These are phyloP conservation scores for Myotis lucifugus DNA, from an alignment of 2,113 vertebrate species.

Conservation along the genomic window DNA sequence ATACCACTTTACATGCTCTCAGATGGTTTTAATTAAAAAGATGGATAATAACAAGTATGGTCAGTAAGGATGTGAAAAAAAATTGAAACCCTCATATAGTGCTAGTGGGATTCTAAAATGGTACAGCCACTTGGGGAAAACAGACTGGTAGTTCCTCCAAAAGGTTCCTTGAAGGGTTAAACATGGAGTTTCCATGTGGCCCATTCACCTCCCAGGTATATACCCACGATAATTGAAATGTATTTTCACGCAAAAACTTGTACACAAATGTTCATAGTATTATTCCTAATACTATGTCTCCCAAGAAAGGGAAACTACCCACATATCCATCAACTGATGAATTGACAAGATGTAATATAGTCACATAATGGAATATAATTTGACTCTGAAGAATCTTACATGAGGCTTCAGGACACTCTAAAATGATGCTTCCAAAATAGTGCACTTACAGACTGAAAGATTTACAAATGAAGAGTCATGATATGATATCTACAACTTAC, in stretches of 20 bases:
- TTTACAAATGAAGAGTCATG: not conserved
- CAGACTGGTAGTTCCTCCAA: not conserved
- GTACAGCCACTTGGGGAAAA: not conserved
- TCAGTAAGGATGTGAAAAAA: not conserved
- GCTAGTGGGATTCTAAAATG: not conserved
- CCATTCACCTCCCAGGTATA: not conserved
- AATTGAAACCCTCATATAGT: not conserved
- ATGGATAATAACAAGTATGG: not conserved
- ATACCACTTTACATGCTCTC: not conserved
- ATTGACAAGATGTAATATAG: not conserved
- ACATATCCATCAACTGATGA: not conserved
- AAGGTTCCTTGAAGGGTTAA: not conserved
- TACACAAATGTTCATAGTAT: not conserved
- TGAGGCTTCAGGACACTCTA: not conserved
- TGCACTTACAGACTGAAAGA: not conserved
- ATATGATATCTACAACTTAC: not conserved
- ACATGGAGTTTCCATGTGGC: not conserved
- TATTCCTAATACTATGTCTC: not conserved
- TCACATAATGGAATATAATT: not conserved
- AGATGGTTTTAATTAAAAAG: not conserved
- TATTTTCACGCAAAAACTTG: not conserved
- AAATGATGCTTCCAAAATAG: not conserved
- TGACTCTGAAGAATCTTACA: not conserved
- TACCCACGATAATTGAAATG: not conserved
- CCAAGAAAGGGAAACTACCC: not conserved